Base-by-base conservation (phyloP, 2,888 invertebrate species). In the Omphaloscelis lunosa region DNA sequence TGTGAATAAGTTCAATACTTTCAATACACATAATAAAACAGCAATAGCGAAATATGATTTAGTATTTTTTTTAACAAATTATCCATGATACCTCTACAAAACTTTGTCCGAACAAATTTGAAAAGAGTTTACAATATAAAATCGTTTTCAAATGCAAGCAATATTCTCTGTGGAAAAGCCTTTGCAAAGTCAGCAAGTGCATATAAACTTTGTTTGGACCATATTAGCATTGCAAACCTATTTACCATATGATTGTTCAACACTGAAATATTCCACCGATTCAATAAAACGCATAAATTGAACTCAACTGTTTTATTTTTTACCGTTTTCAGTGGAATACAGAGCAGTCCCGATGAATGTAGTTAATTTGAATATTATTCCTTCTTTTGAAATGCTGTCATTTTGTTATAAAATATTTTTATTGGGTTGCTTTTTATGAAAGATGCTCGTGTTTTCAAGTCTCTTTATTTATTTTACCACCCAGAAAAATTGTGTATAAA, bases 161-260 rank as follows among this genome's bases (percentile, higher is more conserved):
- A 27, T 51, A 63, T 23, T 66, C 29, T 63, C 27, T 65, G 56
- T 65, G 56, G 29, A 62, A 72, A 69, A 71, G 56, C 68, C 29
- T 75, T 72, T 74, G 66, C 45, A 63, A 67, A 86, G 70, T 63
- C 79, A 79, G 65, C 66, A 63, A 75, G 48, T 53, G 61, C 51
- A 78, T 66, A 73, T 45, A 58, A 62, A 74, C 68, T 66, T 63
- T 77, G 73, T 72, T 66, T 77, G 51, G 34, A 27, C 62, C 61
- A 77, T 71, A 83, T 83, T 81, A 83, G 75, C 80, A 86, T 81
- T 77, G 75, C 78, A 86, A 84, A 81, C 67, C 77, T 75, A 86
- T 79, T 86, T 75, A 51, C 72, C 69, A 66, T 69, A 67, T 82
- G 63, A 84, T 76, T 75, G 67, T 77, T 79, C 72, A 67, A 69